Percentiles rank a stretch among this genome's conserved stretches.
Evolutionary conservation across 1,140 invertebrate genomes (phyloP).

Genomic region (Diploscapter pachys): DNA sequence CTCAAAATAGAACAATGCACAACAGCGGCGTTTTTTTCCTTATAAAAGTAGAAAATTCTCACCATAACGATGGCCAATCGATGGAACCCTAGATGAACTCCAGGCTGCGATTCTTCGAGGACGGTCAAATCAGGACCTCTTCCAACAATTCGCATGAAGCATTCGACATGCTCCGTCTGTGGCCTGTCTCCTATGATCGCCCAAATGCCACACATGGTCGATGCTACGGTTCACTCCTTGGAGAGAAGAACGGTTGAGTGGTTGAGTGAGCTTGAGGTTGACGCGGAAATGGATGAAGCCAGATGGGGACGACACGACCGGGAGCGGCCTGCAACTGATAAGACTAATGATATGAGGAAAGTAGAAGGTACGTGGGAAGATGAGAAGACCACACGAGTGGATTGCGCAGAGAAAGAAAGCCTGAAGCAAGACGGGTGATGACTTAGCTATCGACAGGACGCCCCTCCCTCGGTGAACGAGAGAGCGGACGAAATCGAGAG

Average conservation of each 20-base stretch:
- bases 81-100: slow-evolving; percentile 54
- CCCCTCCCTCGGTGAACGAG: no score
- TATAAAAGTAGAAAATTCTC: background rate
- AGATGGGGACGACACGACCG: slow-evolving; percentile 5
- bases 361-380: no score
- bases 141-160: slow-evolving; percentile 54
- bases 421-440: no score
- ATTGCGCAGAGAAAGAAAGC: no score
- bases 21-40: background rate
- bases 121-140: slow-evolving; percentile 57
- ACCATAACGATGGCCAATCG: slow-evolving; percentile 57
- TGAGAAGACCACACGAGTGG: no score
- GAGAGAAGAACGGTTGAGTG: slow-evolving; percentile 2
- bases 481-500: no score
- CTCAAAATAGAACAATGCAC: background rate
- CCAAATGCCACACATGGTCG: slow-evolving; percentile 56
- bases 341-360: no score
- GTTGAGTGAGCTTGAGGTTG: background rate
- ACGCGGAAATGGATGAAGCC: background rate
- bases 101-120: slow-evolving; percentile 45
- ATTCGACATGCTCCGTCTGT: slow-evolving; percentile 37
- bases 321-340: background rate
- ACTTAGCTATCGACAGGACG: no score
- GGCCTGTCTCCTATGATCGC: slow-evolving; percentile 46
- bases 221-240: slow-evolving; percentile 13